Evolutionary conservation across 2,113 vertebrate species (phyloP), one percentile per base, ranked within the genome.

Genomic region (Istiophorus platypterus): DNA sequence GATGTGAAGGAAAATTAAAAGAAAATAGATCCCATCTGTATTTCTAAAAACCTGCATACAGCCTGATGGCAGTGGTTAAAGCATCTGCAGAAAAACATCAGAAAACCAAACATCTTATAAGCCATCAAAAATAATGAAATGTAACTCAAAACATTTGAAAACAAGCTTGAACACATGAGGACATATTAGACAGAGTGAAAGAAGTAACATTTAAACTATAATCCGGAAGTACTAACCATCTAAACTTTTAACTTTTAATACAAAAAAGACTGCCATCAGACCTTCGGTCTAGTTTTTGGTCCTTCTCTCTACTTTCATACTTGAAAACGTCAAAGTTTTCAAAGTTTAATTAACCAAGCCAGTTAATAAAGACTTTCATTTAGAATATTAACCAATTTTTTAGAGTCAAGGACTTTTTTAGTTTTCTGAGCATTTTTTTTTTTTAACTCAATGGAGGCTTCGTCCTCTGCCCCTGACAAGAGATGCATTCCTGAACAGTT

Each of bases 351-450:
- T 56, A 51, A 68, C 20, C 45, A 39, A 54, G 15, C 12, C 8
- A 37, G n/a, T 1, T 4, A 2, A 70, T 52, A 65, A 62, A 64
- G 15, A 76, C 61, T 45, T 67, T 52, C 2, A 63, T 63, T 59
- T 49, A 69, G 12, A 29, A 58, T 15, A 49, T 77, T 37, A 80
- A 69, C 24, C 65, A 39, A 6, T 12, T 66, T 73, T 77, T 54
- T 69, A 14, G 39, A 80, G 62, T 81, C 77, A 85, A 88, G 75
- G 74, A 82, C 73, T 62, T 79, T 8, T 68, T 74, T 76, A 47
- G 11, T 54, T 71, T 1, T 54, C 26, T 58, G 14, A 41, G 24
- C 11, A 2, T 24, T 76, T 68, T 73, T 24, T 42, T 42, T 13
- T 42, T 42, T 70, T 1, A 17, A 24, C 22, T 66, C 45, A 80